These are phyloP conservation scores for Gordius sp. DNA, from an alignment of 2,888 invertebrate species.

Conservation along the genomic window DNA sequence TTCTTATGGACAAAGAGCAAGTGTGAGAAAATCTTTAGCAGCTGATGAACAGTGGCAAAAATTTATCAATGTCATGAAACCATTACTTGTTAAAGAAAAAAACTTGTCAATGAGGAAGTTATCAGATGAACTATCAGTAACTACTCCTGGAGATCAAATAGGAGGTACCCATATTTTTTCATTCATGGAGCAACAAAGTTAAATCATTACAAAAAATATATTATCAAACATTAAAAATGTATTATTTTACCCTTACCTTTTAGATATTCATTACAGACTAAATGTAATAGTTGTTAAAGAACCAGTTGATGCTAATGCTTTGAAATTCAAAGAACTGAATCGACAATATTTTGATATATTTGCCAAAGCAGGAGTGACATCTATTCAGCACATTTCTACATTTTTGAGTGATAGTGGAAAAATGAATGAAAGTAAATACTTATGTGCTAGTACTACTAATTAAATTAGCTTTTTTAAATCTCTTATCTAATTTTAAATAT, in stretches of 20 bases:
- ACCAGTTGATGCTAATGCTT: constrained; percentile 7
- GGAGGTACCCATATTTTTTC: background rate
- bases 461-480: background rate
- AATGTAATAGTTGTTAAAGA: constrained; percentile 5
- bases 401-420: background rate
- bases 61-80: background rate
- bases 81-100: background rate
- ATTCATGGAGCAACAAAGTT: no score
- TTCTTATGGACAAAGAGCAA: background rate
- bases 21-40: background rate
- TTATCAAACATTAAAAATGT: background rate
- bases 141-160: background rate
- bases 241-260: background rate
- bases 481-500: background rate
- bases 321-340: background rate
- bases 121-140: background rate
- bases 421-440: constrained; percentile 12
- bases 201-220: no score
- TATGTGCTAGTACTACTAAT: background rate
- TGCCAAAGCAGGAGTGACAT: background rate
- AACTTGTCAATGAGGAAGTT: background rate
- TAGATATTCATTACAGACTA: constrained; percentile 1
- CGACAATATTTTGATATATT: background rate
- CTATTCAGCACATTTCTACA: background rate
- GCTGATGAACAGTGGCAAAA: background rate